Base-by-base conservation (phyloP, 2,113 vertebrate species). In the Theristicus caerulescens region DNA sequence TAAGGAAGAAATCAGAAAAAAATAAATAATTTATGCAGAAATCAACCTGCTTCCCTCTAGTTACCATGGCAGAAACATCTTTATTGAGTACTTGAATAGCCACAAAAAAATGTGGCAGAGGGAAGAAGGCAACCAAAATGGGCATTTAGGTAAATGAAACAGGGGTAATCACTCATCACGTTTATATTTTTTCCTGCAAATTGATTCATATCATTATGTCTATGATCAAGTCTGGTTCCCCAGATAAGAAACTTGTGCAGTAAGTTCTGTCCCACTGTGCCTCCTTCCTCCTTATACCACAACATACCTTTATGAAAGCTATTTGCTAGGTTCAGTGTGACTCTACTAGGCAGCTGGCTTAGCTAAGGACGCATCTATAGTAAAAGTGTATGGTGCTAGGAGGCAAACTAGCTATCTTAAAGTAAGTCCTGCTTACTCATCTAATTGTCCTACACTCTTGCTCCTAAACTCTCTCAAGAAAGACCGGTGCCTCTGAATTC, bases 251-350 rank as follows among this genome's bases (percentile, higher is more conserved):
- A 44, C 19, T 7, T 64, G 17, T 32, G 19, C 4, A 14, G 1
- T 21, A 44, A 40, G 3, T 21, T 90, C 70, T 86, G 25, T 5
- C 20, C 19, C 49, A 57, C 17, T 1, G 6, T 34, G 34, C 16
- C 18, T 90, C 26, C 29, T 32, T 72, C 20, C 27, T 77, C 31
- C 10, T 61, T 34, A 6, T 10, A 42, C 14, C 10, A 25, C 17
- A 46, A 15, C 0, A 0, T 7, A 49, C 21, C 8, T 61, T 92
- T 73, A 24, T 2, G 1, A 70, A 70, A 31, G 24, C 18, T 49
- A 6, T 57, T 85, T 62, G 9, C 9, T 26, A 62, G 46, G 7
- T 82, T 78, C 36, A 34, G 3, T 49, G 40, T 49, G 62, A 26
- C 65, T 40, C 13, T 42, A 8, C 4, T 20, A 40, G 36, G 26